Percentiles rank a stretch among this genome's conserved stretches.
Evolutionary conservation across 92 coral and sea anemone species (phyloP).

Genomic region (Montipora capitata): DNA sequence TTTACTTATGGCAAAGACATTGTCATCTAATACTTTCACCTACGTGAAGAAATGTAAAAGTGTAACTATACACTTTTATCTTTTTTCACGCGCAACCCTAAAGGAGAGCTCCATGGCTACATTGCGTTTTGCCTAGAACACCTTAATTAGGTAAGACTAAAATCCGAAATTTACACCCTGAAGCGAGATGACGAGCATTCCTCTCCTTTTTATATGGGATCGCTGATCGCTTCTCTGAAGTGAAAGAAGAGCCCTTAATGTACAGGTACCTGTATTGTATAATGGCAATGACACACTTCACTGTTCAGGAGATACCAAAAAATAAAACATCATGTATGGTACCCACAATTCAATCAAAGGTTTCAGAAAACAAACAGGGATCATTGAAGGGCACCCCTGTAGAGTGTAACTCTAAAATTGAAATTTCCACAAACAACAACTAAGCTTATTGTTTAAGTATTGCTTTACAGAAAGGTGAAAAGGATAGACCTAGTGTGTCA

Average conservation of each 20-base stretch:
- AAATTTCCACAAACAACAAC: not conserved
- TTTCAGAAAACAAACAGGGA: slow-evolving; percentile 20
- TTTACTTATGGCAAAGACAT: too few relatives aligned
- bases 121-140: too few relatives aligned
- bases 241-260: not conserved
- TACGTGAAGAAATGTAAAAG: too few relatives aligned
- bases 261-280: slow-evolving; percentile 23
- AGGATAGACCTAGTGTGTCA: not conserved
- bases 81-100: too few relatives aligned
- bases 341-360: slow-evolving; percentile 37
- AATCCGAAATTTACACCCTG: too few relatives aligned
- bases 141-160: too few relatives aligned
- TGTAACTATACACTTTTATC: too few relatives aligned
- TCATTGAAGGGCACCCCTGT: not conserved
- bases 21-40: too few relatives aligned
- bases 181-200: too few relatives aligned
- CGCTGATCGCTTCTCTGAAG: not conserved
- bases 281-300: slow-evolving; percentile 3
- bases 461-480: not conserved
- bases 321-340: slow-evolving; percentile 7
- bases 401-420: not conserved
- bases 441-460: not conserved
- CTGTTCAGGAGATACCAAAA: not conserved
- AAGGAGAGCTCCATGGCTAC: too few relatives aligned
- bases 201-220: not conserved